Conservation (phyloP, 2,113 vertebrate genomes). For the Myiozetetes cayanensis region DNA sequence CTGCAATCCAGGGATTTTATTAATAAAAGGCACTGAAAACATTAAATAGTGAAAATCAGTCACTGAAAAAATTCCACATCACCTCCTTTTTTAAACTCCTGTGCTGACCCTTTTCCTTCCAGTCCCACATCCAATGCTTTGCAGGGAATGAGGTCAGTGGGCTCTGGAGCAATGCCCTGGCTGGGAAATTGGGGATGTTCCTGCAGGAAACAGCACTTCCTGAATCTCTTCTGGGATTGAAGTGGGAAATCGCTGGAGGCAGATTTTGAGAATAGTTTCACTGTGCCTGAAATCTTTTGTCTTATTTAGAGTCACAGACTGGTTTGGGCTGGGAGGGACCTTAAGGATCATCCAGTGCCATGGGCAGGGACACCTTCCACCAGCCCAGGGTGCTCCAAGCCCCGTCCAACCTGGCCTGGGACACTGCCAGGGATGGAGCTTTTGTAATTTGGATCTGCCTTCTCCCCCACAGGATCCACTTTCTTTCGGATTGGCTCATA, state of each 20-base stretch:
- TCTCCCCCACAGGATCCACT: background rate
- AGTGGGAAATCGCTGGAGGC: background rate
- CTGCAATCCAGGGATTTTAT: background rate
- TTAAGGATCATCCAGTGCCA: background rate
- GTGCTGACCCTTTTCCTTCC: background rate
- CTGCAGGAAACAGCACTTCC: background rate
- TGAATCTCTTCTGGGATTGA: background rate
- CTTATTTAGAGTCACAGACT: background rate
- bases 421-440: background rate
- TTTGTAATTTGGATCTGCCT: background rate
- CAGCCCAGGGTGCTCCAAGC: background rate
- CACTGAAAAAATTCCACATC: background rate
- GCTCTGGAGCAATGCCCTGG: background rate
- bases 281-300: background rate
- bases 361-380: background rate
- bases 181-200: background rate
- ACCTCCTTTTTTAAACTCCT: background rate
- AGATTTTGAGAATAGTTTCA: background rate
- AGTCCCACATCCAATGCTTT: background rate
- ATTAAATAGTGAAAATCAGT: background rate
- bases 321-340: background rate
- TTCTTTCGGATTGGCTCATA: background rate
- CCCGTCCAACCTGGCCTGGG: background rate
- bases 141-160: fast-evolving
- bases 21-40: background rate